These are phyloP conservation scores for Caenorhabditis sinica DNA, from an alignment of 2,888 invertebrate genomes.

Conservation along the genomic window DNA sequence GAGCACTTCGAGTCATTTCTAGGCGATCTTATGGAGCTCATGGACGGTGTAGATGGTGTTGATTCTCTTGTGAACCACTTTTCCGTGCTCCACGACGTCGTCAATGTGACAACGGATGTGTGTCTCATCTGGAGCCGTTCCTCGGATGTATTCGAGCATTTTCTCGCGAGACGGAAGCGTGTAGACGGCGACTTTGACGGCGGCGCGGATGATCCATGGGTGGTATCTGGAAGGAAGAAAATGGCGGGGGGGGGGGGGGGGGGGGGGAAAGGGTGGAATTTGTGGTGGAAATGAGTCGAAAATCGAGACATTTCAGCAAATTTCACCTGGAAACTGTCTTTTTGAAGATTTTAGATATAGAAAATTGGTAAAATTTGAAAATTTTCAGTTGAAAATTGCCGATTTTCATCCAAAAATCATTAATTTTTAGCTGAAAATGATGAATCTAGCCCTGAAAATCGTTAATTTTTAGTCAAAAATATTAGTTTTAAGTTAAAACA, in stretches of 20 bases:
- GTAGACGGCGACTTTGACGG: constrained; percentile 73
- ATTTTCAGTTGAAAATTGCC: neutral
- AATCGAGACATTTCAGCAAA: too few relatives aligned
- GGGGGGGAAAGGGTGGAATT: neutral
- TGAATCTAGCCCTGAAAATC: too few relatives aligned
- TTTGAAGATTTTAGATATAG: too few relatives aligned
- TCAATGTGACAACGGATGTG: constrained; percentile 44
- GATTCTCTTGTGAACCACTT: constrained; percentile 56
- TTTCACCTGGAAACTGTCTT: too few relatives aligned
- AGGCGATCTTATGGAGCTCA: constrained; percentile 60
- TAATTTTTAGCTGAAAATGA: too few relatives aligned
- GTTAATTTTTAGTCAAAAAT: neutral
- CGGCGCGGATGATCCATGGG: constrained; percentile 71
- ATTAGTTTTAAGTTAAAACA: neutral
- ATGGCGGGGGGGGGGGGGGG: too few relatives aligned
- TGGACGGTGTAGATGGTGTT: constrained; percentile 58
- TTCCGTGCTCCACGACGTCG: constrained; percentile 62
- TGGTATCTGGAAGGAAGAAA: constrained; percentile 69
- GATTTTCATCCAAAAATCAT: too few relatives aligned
- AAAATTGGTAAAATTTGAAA: neutral
- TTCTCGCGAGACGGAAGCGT: constrained; percentile 69
- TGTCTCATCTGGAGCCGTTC: constrained; percentile 32
- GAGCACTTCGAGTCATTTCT: neutral
- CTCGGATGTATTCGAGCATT: constrained; percentile 67
- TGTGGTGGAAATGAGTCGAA: too few relatives aligned